These are phyloP conservation scores for Campylorhamphus procurvoides DNA, from an alignment of 2,113 vertebrate genomes.

Conservation along the genomic window DNA sequence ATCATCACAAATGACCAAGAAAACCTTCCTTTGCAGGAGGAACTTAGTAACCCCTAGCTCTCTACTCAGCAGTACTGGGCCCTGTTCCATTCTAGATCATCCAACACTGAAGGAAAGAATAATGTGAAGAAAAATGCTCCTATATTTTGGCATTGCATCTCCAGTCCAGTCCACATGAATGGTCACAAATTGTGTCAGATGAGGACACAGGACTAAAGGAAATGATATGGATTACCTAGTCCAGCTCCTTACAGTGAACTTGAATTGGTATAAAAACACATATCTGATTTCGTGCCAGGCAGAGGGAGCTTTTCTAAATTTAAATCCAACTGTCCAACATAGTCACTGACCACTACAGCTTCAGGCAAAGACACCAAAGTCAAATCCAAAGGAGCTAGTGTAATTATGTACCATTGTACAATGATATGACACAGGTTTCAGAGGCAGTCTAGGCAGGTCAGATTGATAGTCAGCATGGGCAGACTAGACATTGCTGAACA, in stretches of 20 bases:
- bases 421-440: background rate
- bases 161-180: background rate
- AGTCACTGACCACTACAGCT: background rate
- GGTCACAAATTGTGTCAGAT: background rate
- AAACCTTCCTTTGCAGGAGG: background rate
- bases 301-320: background rate
- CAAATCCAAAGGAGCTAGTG: background rate
- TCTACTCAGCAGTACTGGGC: background rate
- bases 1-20: background rate
- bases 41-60: background rate
- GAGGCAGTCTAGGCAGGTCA: background rate
- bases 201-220: background rate
- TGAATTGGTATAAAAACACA: background rate
- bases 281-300: background rate
- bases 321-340: background rate
- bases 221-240: background rate
- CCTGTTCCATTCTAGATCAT: background rate
- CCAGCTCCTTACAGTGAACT: background rate
- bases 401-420: background rate
- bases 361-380: background rate
- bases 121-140: background rate
- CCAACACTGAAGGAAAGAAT: background rate
- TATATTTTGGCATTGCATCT: background rate
- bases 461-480: background rate
- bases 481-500: background rate